phyloP scores from a whole-genome alignment of 2,888 invertebrate species.

The Protophormia terraenovae region DNA sequence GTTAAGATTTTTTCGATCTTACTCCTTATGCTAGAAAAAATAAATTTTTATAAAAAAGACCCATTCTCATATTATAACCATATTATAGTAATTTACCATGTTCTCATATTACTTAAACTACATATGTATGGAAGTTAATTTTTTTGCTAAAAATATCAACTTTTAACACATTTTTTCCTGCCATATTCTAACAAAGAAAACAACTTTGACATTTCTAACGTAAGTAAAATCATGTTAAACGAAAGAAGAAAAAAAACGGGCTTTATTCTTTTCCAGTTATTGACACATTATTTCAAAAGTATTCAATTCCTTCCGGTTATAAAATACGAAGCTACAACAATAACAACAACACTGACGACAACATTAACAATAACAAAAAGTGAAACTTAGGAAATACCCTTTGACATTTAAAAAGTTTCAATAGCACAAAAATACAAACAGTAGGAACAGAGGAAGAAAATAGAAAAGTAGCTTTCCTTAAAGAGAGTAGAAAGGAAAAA shows the following conservation, averaged over 20 bases:
- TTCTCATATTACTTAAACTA: too few species aligned
- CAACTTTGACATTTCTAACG: not conserved
- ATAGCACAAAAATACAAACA: not conserved
- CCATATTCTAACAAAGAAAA: not conserved
- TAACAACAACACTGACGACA: not conserved
- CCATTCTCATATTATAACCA: too few species aligned
- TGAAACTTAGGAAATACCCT: slow-evolving; percentile 10
- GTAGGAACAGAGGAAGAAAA: not conserved
- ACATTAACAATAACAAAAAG: not conserved
- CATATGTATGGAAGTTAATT: too few species aligned
- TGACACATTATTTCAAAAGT: slow-evolving; percentile 18
- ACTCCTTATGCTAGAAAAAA: too few species aligned
- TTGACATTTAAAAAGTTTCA: slow-evolving; percentile 47
- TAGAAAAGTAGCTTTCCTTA: not conserved
- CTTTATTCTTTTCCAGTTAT: not conserved
- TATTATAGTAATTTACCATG: too few species aligned
- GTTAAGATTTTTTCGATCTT: too few species aligned
- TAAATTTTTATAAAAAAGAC: too few species aligned
- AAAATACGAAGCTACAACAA: not conserved
- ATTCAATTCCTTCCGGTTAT: not conserved
- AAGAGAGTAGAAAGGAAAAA: not conserved
- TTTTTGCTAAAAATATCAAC: not conserved
- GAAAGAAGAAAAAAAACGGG: not conserved
- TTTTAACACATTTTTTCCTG: not conserved
- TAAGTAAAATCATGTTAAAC: not conserved